Base-by-base conservation (phyloP, 1,140 invertebrate species). In the Drosophila rufa region DNA sequence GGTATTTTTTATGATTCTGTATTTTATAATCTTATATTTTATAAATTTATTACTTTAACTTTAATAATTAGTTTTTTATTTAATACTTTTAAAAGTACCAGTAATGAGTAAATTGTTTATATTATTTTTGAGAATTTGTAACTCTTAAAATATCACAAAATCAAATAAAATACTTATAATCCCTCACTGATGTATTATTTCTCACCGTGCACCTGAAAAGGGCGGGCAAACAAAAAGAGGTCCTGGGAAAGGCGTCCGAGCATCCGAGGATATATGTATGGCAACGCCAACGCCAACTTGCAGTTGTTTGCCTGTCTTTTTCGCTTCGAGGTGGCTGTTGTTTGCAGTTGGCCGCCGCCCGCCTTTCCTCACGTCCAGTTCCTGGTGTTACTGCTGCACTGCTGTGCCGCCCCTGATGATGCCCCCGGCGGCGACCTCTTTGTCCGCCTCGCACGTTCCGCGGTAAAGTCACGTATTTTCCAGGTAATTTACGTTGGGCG, bases 401-500 rank as follows among this genome's bases (percentile, higher is more conserved):
- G 25, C 59, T 42, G 55, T 11, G 33, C 17, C 19, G 19, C 36
- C 55, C 38, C 53, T n/a, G 57, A 46, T 19, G 15, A 11, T 36
- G 25, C 68, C 46, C 47, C 61, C 47, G 36, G 36, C 47, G 33
- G 46, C 56, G 43, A 57, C 73, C 66, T 62, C 69, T 47, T 59
- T 68, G 60, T 12, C 50, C 53, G 62, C 56, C 74, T 51, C 59
- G 74, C 85, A 89, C 85, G 85, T 85, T 71, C 38, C 81, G 81
- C 81, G 85, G 55, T 74, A 81, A 90, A 89, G 85, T 89, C 85
- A 89, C 85, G 85, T 89, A 90, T 89, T 89, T 89, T 89, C 85
- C 85, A 89, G 85, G 85, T 89, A 89, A 89, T 89, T 89, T 90
- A 89, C 85, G 85, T 89, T 89, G 81, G 79, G 75, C 78, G 84